phyloP scores from a whole-genome alignment of 1,140 invertebrate species.

The Antheraea pernyi region DNA sequence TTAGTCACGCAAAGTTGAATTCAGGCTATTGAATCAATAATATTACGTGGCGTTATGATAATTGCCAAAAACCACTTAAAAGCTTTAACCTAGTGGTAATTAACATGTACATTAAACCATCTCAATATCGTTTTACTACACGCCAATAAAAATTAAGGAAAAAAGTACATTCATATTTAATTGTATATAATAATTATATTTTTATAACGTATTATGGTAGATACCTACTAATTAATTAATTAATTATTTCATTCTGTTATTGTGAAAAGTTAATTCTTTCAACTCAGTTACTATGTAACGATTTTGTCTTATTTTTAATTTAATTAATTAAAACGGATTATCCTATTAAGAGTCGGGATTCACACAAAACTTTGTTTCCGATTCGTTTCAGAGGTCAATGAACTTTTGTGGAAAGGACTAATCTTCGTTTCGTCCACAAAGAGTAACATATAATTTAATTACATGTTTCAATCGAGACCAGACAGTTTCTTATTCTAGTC shows the following conservation, averaged over 20 bases:
- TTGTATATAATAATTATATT: too few relatives aligned
- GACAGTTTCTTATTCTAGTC: slow-evolving; percentile 26
- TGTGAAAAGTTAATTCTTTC: slow-evolving; percentile 2
- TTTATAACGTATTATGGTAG: too few relatives aligned
- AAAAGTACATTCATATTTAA: too few relatives aligned
- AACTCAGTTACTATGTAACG: slow-evolving; percentile 40
- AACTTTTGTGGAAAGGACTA: slow-evolving; percentile 29
- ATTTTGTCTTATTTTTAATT: slow-evolving; percentile 67
- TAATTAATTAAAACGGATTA: slow-evolving; percentile 63
- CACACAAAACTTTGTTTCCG: slow-evolving; percentile 48
- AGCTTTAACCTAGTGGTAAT: background rate
- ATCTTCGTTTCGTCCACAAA: slow-evolving; percentile 26
- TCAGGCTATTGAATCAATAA: background rate
- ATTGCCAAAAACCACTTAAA: background rate
- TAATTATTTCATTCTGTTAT: background rate
- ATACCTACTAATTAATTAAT: too few relatives aligned
- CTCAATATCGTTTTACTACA: too few relatives aligned
- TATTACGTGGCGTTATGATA: slow-evolving; percentile 5
- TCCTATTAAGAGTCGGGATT: slow-evolving; percentile 52
- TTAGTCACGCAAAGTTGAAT: slow-evolving; percentile 10
- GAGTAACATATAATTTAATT: slow-evolving; percentile 32
- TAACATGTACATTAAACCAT: background rate
- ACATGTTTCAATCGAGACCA: slow-evolving; percentile 22
- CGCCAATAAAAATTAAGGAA: too few relatives aligned
- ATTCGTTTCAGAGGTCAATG: slow-evolving; percentile 40